These are phyloP conservation scores for Martes martes DNA, from an alignment of 2,113 vertebrate genomes.

Conservation along the genomic window DNA sequence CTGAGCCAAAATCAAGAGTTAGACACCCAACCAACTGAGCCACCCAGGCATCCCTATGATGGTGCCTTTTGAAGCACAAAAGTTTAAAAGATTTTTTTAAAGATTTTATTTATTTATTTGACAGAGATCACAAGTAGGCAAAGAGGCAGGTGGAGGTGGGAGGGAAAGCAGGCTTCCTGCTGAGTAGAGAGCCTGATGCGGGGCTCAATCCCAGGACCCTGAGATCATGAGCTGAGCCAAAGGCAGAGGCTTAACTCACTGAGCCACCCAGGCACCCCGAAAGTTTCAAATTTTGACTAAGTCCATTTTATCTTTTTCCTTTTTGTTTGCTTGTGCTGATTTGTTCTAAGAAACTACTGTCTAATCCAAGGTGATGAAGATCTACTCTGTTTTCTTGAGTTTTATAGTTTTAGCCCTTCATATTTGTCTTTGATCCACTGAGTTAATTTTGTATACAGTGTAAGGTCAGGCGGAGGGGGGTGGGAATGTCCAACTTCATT, in stretches of 20 bases:
- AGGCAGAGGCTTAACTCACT: background rate
- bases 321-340: background rate
- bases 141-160: too few species aligned
- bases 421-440: background rate
- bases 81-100: too few species aligned
- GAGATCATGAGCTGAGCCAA: background rate
- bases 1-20: background rate
- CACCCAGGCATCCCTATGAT: too few species aligned
- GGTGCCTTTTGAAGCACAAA: too few species aligned
- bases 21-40: too few species aligned
- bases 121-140: too few species aligned
- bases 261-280: background rate
- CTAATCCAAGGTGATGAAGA: background rate
- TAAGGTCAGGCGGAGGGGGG: background rate
- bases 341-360: background rate
- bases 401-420: background rate
- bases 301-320: background rate
- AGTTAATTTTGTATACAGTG: background rate
- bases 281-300: background rate
- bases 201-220: too few species aligned
- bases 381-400: background rate
- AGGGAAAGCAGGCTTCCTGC: too few species aligned
- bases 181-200: too few species aligned
- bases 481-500: background rate
- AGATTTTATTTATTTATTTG: too few species aligned